Evolutionary conservation across 1,140 invertebrate species (phyloP), one percentile per base, ranked within the genome.

Genomic region (Drosophila navojoa): DNA sequence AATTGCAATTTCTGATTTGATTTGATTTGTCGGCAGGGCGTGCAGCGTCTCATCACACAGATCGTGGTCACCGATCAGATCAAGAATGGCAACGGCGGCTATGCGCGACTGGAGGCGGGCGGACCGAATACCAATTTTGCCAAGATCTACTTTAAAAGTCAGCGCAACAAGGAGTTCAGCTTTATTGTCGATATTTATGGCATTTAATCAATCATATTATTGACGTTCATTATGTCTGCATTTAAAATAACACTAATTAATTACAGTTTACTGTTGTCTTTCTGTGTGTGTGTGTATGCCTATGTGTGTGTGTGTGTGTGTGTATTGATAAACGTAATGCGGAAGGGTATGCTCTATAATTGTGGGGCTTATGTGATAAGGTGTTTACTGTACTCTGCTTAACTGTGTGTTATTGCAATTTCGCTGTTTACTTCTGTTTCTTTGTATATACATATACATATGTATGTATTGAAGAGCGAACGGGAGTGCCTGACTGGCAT

Each of bases 1-100:
- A 10, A 32, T 49, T 27, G 15, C 5, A 4, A 13, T 11, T 19
- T 16, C 0, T 1, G 13, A 27, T 6, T 3, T 29, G 27, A 29
- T 29, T 47, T 84, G 1, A 1, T 67, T n/a, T 42, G 13, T 42
- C 40, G 15, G 7, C n/a, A 32, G 92, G 61, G 49, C 22, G 40
- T 4, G 0, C 44, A 57, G 57, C 77, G 80, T 2, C 91, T 68
- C 19, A 94, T 94, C 25, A 93, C 93, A 6, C 91, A 93, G 49
- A 75, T 94, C 40, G 92, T 93, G 19, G 93, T 93, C 9, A 91
- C 93, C 4, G 94, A 94, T 52, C 93, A 93, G 57, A 92, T 93
- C 10, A 92, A 55, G 4, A 93, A 93, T 13, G 94, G 93, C 4
- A 93, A 92, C 15, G 93, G 93, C 0, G 95, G 94, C 4, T 93